phyloP scores from a whole-genome alignment of 1,140 invertebrate species.

The Drosophila repleta region DNA sequence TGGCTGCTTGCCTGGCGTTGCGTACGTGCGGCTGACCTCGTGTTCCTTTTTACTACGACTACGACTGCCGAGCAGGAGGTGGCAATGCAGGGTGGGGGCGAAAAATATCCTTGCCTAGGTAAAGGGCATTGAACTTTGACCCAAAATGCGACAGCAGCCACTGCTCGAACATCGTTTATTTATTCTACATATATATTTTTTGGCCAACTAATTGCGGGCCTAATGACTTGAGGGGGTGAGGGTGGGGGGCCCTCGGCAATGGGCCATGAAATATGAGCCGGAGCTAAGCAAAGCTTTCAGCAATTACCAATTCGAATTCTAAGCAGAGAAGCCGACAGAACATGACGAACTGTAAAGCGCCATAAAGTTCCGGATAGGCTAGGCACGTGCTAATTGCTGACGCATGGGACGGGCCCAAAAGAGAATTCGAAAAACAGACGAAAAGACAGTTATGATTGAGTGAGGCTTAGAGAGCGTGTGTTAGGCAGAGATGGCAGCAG shows the following conservation, averaged over 20 bases:
- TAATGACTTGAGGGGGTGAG: conserved; percentile 21
- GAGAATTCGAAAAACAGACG: neutral
- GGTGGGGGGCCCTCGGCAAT: neutral
- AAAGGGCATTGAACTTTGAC: conserved; percentile 65
- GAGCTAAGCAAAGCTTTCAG: conserved; percentile 1
- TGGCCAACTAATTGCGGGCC: conserved; percentile 43
- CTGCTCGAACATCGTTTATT: conserved; percentile 70
- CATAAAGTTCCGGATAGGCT: conserved; percentile 66
- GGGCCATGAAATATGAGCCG: conserved; percentile 25
- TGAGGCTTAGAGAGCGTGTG: conserved; percentile 31
- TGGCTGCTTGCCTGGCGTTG: conserved; percentile 28
- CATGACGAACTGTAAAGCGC: conserved; percentile 67
- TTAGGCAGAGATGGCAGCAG: neutral
- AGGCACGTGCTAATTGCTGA: conserved; percentile 77
- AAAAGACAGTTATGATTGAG: neutral
- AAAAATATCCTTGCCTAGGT: conserved; percentile 68
- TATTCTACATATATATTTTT: conserved; percentile 56
- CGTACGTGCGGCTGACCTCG: conserved; percentile 68
- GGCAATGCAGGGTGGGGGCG: neutral
- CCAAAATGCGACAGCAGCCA: conserved; percentile 56
- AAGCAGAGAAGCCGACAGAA: conserved; percentile 14
- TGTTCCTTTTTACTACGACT: conserved; percentile 53
- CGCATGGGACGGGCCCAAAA: conserved; percentile 46
- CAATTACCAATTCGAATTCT: conserved; percentile 20
- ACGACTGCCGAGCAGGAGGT: conserved; percentile 6